Base-by-base conservation (phyloP, 2,888 invertebrate genomes). In the Helobdella robusta region DNA sequence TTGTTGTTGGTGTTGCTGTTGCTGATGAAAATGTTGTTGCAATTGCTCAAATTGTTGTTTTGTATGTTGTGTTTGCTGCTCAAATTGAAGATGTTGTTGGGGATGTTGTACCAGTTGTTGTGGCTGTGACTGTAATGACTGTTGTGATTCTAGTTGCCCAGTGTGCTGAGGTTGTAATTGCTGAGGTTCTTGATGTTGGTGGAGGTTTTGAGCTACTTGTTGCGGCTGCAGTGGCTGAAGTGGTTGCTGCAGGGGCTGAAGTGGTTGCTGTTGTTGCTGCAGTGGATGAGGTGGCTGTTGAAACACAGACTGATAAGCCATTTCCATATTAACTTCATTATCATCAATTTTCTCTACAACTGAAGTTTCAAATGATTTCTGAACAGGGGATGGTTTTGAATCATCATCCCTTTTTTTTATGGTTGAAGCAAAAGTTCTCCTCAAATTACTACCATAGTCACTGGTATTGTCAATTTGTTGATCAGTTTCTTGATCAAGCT, bases 401-500 rank as follows among this genome's bases (percentile, higher is more conserved):
- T 48, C 18, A 34, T 32, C 36, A 36, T 18, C 34, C 34, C 11
- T 40, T 11, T 40, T 40, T 11, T 40, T 40, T 11, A 15, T 15
- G 44, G 11, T 15, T 40, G 44, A n/a, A 40, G 44, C 11, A n/a
- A 40, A 40, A 11, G 15, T 15, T 15, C 15, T 15, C 11, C 11
- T 15, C 11, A 40, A 15, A n/a, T 40, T 40, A n/a, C 15, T 40
- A n/a, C 11, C 15, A n/a, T 11, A 40, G 50, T 50, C 50, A 18
- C 25, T 50, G 5, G n/a, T 18, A 5, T 15, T 40, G 11, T 40
- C n/a, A n/a, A n/a, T 40, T 11, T 40, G 11, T 40, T n/a, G 44
- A 40, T 11, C 44, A 40, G 44, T 23, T 18, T 59, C 65, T n/a
- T 32, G 65, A 6, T 66, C 68, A 35, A 44, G 61, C 30, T 66